Conservation (phyloP, 2,113 vertebrate genomes). For the Panthera leo region DNA sequence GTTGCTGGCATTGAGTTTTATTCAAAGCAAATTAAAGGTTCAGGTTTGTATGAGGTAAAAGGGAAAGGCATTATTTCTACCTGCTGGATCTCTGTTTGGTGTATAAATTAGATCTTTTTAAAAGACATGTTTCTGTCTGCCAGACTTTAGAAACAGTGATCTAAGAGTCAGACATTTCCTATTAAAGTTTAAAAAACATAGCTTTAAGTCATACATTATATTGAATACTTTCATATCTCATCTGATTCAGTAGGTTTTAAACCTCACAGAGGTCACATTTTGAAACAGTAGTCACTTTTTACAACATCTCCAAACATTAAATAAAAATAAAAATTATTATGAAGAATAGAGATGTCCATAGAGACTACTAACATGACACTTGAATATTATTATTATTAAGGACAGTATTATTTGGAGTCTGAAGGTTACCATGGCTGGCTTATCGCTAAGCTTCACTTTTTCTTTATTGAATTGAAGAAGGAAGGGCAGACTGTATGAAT, state of each 20-base stretch:
- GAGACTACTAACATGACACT: slow-evolving; percentile 79
- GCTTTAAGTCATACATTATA: slow-evolving; percentile 86
- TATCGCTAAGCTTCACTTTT: slow-evolving; percentile 2
- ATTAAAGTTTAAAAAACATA: slow-evolving; percentile 88
- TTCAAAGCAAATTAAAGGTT: background rate
- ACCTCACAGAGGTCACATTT: slow-evolving; percentile 88
- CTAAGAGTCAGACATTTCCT: slow-evolving; percentile 83
- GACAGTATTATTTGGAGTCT: slow-evolving; percentile 82
- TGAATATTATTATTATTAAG: slow-evolving; percentile 82
- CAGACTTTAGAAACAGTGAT: slow-evolving; percentile 81
- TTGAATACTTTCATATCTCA: slow-evolving; percentile 84
- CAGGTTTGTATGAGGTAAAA: slow-evolving; percentile 1
- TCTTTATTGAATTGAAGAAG: slow-evolving; percentile 34
- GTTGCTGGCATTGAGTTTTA: background rate
- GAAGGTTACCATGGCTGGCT: slow-evolving; percentile 73
- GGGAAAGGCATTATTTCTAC: slow-evolving; percentile 73
- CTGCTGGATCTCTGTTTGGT: slow-evolving; percentile 70
- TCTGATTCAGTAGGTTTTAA: slow-evolving; percentile 87
- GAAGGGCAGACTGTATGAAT: background rate
- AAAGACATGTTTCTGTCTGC: slow-evolving; percentile 83
- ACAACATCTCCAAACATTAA: slow-evolving; percentile 87
- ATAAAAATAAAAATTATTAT: slow-evolving; percentile 88
- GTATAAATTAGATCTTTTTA: slow-evolving; percentile 82
- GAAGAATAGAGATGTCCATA: slow-evolving; percentile 79
- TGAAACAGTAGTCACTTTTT: slow-evolving; percentile 86